Conservation (phyloP, 1,140 invertebrate genomes). For the Tetramorium parvispinum region DNA sequence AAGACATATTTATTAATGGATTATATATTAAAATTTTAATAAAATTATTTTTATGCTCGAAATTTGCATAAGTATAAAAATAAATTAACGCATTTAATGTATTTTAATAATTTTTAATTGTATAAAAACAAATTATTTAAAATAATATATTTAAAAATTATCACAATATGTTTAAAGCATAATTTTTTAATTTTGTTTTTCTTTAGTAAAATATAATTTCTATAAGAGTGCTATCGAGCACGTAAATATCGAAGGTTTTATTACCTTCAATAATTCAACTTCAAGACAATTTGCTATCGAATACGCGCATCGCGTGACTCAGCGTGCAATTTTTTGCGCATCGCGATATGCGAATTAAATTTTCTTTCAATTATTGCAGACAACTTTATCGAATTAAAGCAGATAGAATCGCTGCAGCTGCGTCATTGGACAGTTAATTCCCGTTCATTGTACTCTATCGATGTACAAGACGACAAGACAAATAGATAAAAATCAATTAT, state of each 20-base stretch:
- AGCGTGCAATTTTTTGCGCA: slow-evolving; percentile 28
- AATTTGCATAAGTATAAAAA: no score
- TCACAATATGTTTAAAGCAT: not conserved
- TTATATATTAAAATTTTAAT: not conserved
- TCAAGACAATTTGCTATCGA: slow-evolving; percentile 35
- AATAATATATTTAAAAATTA: no score
- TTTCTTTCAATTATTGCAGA: slow-evolving; percentile 23
- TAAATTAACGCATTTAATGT: not conserved
- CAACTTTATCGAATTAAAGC: slow-evolving; percentile 38
- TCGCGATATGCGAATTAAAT: slow-evolving; percentile 49
- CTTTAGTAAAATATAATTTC: not conserved
- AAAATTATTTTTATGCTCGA: no score
- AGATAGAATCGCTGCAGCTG: slow-evolving; percentile 17
- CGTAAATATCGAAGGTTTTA: not conserved
- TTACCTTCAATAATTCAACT: not conserved
- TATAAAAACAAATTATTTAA: not conserved
- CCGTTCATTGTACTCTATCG: not conserved
- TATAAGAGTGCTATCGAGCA: not conserved
- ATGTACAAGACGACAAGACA: slow-evolving; percentile 5
- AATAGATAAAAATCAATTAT: not conserved
- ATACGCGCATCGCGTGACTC: slow-evolving; percentile 22
- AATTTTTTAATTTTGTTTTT: not conserved
- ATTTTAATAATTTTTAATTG: slow-evolving; percentile 7
- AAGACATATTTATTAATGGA: not conserved
- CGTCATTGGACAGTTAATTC: slow-evolving; percentile 22